phyloP scores from a whole-genome alignment of 2,113 vertebrate genomes.

The Perca fluviatilis region DNA sequence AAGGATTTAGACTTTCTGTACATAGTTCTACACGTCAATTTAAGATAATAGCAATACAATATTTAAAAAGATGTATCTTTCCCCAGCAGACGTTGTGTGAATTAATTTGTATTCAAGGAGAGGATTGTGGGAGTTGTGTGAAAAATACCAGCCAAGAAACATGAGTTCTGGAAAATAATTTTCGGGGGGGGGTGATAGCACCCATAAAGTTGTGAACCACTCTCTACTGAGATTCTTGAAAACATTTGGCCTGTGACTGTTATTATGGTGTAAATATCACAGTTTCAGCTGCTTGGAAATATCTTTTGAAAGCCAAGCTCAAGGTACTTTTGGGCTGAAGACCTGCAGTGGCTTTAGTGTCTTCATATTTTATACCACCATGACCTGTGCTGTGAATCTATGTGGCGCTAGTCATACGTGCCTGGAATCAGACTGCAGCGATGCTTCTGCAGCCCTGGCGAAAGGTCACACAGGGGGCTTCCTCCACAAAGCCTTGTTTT shows the following conservation, averaged over 20 bases:
- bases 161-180: constrained; percentile 49
- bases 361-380: constrained; percentile 13
- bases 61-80: constrained; percentile 6
- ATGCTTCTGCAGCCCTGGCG: constrained; percentile 29
- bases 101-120: constrained; percentile 41
- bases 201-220: constrained; percentile 49
- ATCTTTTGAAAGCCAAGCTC: constrained; percentile 37
- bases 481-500: constrained; percentile 48
- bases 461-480: constrained; percentile 73
- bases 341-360: constrained; percentile 23
- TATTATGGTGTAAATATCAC: constrained; percentile 29
- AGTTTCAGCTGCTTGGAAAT: constrained; percentile 35
- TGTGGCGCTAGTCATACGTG: constrained; percentile 49
- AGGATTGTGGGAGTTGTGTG: constrained; percentile 51
- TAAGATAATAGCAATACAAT: background rate
- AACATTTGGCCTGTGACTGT: constrained; percentile 34
- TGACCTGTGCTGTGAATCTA: constrained; percentile 45
- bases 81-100: constrained; percentile 23
- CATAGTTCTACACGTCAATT: background rate
- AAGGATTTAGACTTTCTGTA: background rate
- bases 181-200: constrained; percentile 26
- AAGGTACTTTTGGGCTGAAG: constrained; percentile 36
- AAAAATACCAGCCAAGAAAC: constrained; percentile 46
- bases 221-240: constrained; percentile 36
- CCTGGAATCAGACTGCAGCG: constrained; percentile 49